Conservation (phyloP, 2,797 vertebrate genomes). For the Octomys mimax region DNA sequence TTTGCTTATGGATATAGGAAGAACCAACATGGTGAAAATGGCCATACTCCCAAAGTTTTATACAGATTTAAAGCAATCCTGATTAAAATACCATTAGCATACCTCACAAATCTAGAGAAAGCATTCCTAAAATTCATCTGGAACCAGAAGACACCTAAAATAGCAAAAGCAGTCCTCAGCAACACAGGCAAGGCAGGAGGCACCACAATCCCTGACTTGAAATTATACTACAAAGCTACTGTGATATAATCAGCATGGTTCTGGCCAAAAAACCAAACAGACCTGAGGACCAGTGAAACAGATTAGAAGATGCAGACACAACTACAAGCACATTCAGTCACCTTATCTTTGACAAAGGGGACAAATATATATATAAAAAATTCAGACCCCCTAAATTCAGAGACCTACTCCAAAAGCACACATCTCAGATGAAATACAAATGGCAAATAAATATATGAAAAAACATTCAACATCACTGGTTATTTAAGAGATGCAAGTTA, state of each 20-base stretch:
- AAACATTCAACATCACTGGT: background rate
- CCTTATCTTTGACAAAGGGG: background rate
- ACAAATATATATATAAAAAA: background rate
- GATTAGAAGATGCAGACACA: background rate
- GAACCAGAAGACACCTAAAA: background rate
- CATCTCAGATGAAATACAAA: too few relatives aligned
- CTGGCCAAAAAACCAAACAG: background rate
- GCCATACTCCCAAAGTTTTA: background rate
- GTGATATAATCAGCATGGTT: background rate
- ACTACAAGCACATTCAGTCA: background rate
- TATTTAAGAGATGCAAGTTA: background rate
- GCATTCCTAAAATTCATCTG: background rate
- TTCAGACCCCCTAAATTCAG: too few relatives aligned
- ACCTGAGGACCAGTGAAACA: background rate
- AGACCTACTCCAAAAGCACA: too few relatives aligned
- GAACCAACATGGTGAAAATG: background rate
- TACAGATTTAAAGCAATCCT: background rate
- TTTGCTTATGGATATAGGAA: background rate
- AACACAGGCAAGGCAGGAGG: background rate
- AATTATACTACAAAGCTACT: background rate
- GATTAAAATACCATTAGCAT: background rate
- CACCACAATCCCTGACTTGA: background rate
- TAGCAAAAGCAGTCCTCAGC: background rate
- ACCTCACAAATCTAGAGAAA: background rate
- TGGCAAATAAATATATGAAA: too few relatives aligned